Percentiles rank a stretch among this genome's conserved stretches.
These are phyloP conservation scores for Eonycteris spelaea DNA, from an alignment of 2,113 vertebrate species.

Conservation along the genomic window DNA sequence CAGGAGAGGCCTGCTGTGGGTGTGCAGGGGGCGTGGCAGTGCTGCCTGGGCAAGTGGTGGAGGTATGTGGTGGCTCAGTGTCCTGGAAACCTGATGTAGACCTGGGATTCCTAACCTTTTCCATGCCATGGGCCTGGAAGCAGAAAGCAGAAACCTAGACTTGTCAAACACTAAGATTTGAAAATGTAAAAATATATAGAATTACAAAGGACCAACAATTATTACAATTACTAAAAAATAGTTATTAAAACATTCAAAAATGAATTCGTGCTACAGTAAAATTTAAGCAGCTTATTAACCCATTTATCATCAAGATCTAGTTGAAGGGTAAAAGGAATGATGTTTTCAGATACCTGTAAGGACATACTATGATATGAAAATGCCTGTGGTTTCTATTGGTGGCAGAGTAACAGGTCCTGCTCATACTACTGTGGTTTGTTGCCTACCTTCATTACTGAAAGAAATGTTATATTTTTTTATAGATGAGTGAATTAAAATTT, in stretches of 20 bases:
- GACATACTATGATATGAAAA: not conserved
- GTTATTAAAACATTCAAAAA: not conserved
- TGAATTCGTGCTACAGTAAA: not conserved
- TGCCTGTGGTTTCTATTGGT: not conserved
- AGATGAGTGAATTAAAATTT: not conserved
- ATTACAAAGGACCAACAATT: not conserved
- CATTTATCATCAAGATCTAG: not conserved
- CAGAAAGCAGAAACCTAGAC: not conserved
- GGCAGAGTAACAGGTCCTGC: not conserved
- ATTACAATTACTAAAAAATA: not conserved
- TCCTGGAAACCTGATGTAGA: not conserved
- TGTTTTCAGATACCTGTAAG: not conserved
- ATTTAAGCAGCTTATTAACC: not conserved
- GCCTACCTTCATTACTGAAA: not conserved
- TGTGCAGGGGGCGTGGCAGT: not conserved
- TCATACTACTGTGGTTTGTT: not conserved
- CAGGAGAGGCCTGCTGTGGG: not conserved
- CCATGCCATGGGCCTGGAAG: not conserved
- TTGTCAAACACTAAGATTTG: not conserved
- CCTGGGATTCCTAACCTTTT: not conserved
- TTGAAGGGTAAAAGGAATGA: not conserved
- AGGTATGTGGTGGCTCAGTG: not conserved
- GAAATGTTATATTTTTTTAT: not conserved
- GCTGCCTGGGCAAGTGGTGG: not conserved
- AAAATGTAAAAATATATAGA: not conserved